Evolutionary conservation across 2,797 vertebrate genomes (phyloP).

Genomic region (Xenopus petersii): DNA sequence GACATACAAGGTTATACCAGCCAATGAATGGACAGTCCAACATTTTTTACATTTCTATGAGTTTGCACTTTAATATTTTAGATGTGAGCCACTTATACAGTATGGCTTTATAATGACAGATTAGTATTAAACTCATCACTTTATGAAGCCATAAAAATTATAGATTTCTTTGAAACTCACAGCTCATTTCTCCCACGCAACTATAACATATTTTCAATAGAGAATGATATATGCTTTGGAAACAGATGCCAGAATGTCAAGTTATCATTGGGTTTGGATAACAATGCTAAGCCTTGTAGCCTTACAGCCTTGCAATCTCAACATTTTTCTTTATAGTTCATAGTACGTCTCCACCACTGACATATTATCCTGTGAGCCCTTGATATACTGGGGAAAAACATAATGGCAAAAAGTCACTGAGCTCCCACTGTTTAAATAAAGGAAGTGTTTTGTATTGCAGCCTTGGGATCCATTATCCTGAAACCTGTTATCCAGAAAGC

Average conservation of each 20-base stretch:
- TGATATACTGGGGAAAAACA: background rate
- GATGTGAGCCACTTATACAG: conserved; percentile 7
- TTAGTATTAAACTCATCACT: conserved; percentile 34
- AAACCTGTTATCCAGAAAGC: no score
- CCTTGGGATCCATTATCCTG: no score
- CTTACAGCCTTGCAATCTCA: conserved; percentile 41
- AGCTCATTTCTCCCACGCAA: conserved; percentile 40
- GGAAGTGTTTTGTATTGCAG: no score
- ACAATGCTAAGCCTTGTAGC: conserved; percentile 39
- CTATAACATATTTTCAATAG: conserved; percentile 46
- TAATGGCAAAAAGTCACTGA: no score
- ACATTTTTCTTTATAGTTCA: conserved; percentile 28
- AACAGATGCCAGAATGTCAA: conserved; percentile 40
- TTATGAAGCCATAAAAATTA: conserved; percentile 42
- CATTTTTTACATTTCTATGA: background rate
- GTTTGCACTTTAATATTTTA: conserved; percentile 21
- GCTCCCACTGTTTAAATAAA: no score
- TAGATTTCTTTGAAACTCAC: conserved; percentile 43
- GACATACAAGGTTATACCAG: no score
- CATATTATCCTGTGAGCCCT: conserved; percentile 33
- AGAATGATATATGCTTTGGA: conserved; percentile 42
- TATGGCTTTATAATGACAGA: conserved; percentile 35
- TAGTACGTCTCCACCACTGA: conserved; percentile 37
- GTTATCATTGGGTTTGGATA: conserved; percentile 45
- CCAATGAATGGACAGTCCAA: background rate